phyloP scores from a whole-genome alignment of 2,113 vertebrate species.

The Amblyopsis rosae region DNA sequence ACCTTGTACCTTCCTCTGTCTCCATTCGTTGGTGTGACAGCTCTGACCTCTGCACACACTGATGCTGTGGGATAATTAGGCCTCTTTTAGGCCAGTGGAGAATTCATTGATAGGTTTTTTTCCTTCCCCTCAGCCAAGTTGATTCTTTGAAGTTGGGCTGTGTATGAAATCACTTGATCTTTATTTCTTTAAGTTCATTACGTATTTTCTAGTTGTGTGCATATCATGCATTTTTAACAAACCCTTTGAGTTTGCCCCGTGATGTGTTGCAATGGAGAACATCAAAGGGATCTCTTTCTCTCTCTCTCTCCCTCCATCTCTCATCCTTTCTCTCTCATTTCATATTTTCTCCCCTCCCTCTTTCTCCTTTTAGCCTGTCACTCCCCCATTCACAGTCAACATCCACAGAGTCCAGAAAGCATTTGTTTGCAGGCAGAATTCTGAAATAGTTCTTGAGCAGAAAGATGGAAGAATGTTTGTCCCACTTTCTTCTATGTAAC shows the following conservation, averaged over 20 bases:
- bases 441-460: background rate
- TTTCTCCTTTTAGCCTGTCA: constrained; percentile 41
- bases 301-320: background rate
- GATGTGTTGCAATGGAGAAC: constrained; percentile 89
- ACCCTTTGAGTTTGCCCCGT: constrained; percentile 94
- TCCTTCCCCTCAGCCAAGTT: constrained; percentile 84
- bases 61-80: constrained; percentile 60
- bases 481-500: too few species aligned
- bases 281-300: constrained; percentile 82
- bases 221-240: constrained; percentile 99
- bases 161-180: constrained; percentile 97
- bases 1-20: constrained; percentile 18
- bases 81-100: constrained; percentile 44
- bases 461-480: background rate
- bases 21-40: constrained; percentile 31
- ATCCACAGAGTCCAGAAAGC: constrained; percentile 12
- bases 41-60: constrained; percentile 31
- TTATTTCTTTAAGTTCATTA: constrained; percentile 90
- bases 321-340: constrained; percentile 3
- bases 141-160: constrained; percentile 91
- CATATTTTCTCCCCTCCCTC: constrained; percentile 6
- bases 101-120: constrained; percentile 60
- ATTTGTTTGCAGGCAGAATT: constrained; percentile 32
- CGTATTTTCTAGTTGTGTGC: constrained; percentile 91
- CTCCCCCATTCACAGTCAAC: constrained; percentile 44